Evolutionary conservation across 2,797 vertebrate species (phyloP), one percentile per base, ranked within the genome.

Genomic region (Cyclopterus lumpus): DNA sequence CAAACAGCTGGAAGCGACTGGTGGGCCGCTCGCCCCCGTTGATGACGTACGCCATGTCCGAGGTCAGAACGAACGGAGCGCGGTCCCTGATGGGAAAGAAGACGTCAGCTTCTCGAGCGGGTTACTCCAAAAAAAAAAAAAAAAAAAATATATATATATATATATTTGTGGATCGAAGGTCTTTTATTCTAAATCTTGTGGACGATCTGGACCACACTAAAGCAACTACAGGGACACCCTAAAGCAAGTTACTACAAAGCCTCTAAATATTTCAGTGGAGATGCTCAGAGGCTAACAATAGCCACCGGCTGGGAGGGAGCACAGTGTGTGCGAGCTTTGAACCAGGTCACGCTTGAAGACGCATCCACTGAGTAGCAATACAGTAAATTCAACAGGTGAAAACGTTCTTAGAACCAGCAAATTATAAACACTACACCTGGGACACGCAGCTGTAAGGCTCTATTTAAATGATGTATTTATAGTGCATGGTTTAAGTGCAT

Each of bases 41-140:
- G 85, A 99, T 99, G 86, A 99, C 98, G 15, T 99, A 99, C 0
- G 98, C 98, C 98, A 99, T 99, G 88, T 99, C 98, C 1, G 98
- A 99, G 3, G 98, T 99, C 80, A 99, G 94, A 75, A 99, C 98
- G 72, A 99, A 99, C 0, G 98, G 98, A 66, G 97, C 97, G 18
- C 98, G 96, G 91, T 99, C 98, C 93, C 98, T 99, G 84, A 18
- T n/a, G 63, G 55, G 49, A 34, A 22, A n/a, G 11, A 67, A 28
- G n/a, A 57, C 54, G 2, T 51, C 20, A 51, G 30, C n/a, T 20
- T 78, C 5, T 32, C 3, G 58, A 2, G 7, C 26, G 9, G 1
- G 2, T 63, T 10, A 30, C 24, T 9, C 8, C 38, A 60, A 2
- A 62, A 26, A n/a, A n/a, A n/a, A n/a, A n/a, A n/a, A n/a, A n/a